These are phyloP conservation scores for Lophotis ruficrista DNA, from an alignment of 2,113 vertebrate genomes.

Conservation along the genomic window DNA sequence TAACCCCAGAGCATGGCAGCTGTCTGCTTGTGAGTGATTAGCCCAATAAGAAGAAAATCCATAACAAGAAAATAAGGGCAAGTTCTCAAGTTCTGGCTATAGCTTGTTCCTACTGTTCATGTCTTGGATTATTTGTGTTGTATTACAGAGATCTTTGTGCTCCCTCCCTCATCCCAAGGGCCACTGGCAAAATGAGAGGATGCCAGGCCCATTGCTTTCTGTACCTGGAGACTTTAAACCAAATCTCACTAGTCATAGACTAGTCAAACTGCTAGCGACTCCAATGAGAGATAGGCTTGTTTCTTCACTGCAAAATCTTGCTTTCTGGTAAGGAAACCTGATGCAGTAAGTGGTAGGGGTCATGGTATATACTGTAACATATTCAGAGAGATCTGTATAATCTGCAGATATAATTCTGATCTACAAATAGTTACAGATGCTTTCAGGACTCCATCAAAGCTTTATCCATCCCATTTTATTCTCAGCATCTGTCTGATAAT, in stretches of 20 bases:
- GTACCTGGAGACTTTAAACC: not conserved
- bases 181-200: not conserved
- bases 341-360: not conserved
- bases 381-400: not conserved
- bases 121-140: not conserved
- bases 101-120: not conserved
- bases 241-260: not conserved
- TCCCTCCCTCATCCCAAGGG: not conserved
- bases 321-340: not conserved
- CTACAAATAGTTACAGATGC: not conserved
- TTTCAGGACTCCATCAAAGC: constrained; percentile 12
- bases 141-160: not conserved
- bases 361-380: not conserved
- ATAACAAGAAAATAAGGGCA: not conserved
- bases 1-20: not conserved
- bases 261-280: not conserved
- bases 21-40: not conserved
- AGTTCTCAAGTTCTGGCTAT: not conserved
- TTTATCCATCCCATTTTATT: constrained; percentile 28
- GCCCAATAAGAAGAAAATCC: not conserved
- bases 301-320: not conserved
- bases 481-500: not conserved
- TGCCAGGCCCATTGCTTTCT: not conserved
- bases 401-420: not conserved
- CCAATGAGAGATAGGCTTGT: not conserved